Evolutionary conservation across 2,113 vertebrate species (phyloP).

Genomic region (Leptocoma aspasia): DNA sequence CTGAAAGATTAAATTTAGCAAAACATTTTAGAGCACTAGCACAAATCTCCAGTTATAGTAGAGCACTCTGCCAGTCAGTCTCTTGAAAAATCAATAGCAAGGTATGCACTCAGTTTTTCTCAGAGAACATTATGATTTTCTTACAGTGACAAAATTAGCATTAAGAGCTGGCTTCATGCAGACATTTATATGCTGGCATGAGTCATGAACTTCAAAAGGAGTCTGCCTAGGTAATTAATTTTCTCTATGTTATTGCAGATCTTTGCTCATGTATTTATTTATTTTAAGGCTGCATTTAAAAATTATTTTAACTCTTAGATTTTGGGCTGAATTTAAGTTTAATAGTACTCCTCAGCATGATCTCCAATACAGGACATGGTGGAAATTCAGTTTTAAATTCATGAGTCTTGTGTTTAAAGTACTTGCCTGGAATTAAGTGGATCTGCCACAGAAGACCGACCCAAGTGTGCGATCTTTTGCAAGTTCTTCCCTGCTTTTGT

Average conservation of each 20-base stretch:
- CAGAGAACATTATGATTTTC: background rate
- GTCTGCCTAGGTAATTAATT: slow-evolving; percentile 52
- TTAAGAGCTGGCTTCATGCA: slow-evolving; percentile 16
- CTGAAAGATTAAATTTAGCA: background rate
- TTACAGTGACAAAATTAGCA: slow-evolving; percentile 35
- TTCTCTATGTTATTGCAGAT: background rate
- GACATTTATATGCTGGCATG: slow-evolving; percentile 47
- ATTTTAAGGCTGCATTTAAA: background rate
- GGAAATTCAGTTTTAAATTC: background rate
- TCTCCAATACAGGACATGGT: background rate
- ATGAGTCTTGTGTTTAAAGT: background rate
- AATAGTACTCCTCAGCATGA: background rate
- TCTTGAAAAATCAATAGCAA: slow-evolving; percentile 27
- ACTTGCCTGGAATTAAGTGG: background rate
- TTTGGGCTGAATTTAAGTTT: background rate
- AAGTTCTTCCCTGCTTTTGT: background rate
- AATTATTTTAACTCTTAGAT: background rate
- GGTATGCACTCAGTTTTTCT: background rate
- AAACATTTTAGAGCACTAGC: background rate
- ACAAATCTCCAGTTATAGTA: background rate
- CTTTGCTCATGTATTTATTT: background rate
- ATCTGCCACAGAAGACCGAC: background rate
- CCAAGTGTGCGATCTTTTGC: background rate
- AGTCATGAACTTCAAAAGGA: slow-evolving; percentile 54
- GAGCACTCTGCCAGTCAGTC: background rate